A percentile compares a stretch with the other conserved stretches of the same genome.
These are phyloP conservation scores for Podarcis muralis DNA, from an alignment of 2,113 vertebrate genomes.

Conservation along the genomic window DNA sequence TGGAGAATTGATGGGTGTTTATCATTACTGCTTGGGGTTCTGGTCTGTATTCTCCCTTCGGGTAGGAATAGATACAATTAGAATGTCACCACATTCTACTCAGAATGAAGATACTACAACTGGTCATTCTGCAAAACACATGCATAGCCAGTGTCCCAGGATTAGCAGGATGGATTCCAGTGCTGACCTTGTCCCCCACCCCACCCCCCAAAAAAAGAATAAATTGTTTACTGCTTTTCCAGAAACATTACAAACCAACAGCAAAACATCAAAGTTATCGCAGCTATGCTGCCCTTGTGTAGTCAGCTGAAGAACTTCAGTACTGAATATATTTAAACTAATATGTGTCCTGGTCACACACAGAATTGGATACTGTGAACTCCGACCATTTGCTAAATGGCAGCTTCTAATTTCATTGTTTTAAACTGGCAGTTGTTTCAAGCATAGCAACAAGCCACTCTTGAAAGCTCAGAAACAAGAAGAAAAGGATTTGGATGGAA, in stretches of 20 bases:
- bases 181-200: background rate
- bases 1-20: background rate
- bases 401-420: too few relatives aligned
- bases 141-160: background rate
- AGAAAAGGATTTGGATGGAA: background rate
- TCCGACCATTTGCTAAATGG: background rate
- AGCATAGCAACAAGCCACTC: too few relatives aligned
- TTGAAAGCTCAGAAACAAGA: background rate
- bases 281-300: background rate
- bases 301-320: background rate
- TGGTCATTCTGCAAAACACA: background rate
- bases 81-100: too few relatives aligned
- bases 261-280: too few relatives aligned
- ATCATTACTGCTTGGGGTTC: background rate
- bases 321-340: background rate
- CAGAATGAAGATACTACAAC: background rate
- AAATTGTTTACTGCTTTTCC: too few relatives aligned
- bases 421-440: background rate
- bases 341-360: background rate
- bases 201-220: too few relatives aligned
- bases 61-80: background rate
- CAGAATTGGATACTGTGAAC: background rate
- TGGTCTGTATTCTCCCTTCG: too few relatives aligned
- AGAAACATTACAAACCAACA: too few relatives aligned
- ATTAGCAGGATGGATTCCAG: background rate